phyloP scores from a whole-genome alignment of 2,797 vertebrate species.

The Pseudochirops cupreus region DNA sequence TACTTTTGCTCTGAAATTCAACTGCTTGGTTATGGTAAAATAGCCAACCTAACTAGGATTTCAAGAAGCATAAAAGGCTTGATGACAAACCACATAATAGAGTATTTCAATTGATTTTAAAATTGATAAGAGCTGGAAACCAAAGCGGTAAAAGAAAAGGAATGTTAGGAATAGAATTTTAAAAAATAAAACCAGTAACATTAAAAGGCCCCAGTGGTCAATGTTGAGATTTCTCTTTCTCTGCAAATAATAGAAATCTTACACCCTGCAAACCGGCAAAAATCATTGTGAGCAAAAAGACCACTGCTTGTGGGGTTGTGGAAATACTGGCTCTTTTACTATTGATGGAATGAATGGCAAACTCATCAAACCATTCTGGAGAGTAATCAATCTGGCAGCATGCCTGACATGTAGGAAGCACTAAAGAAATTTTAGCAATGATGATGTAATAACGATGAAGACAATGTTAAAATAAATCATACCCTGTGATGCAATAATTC shows the following conservation, averaged over 20 bases:
- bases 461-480: not conserved
- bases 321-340: not conserved
- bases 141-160: conserved; percentile 55
- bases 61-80: conserved; percentile 42
- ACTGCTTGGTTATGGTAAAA: conserved; percentile 31
- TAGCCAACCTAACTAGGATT: not conserved
- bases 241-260: not conserved
- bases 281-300: not conserved
- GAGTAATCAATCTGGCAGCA: not conserved
- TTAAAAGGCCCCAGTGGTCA: not conserved
- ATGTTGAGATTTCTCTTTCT: conserved; percentile 27
- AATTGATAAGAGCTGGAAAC: conserved; percentile 57
- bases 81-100: conserved; percentile 52
- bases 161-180: not conserved
- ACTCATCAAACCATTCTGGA: not conserved
- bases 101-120: conserved; percentile 47
- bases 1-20: not conserved
- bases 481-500: not conserved
- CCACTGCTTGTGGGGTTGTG: not conserved
- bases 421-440: not conserved
- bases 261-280: not conserved
- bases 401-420: not conserved
- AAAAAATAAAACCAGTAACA: conserved; percentile 27
- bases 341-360: not conserved
- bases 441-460: not conserved